phyloP scores from a whole-genome alignment of 2,797 vertebrate species.

The Muscicapa comitata region DNA sequence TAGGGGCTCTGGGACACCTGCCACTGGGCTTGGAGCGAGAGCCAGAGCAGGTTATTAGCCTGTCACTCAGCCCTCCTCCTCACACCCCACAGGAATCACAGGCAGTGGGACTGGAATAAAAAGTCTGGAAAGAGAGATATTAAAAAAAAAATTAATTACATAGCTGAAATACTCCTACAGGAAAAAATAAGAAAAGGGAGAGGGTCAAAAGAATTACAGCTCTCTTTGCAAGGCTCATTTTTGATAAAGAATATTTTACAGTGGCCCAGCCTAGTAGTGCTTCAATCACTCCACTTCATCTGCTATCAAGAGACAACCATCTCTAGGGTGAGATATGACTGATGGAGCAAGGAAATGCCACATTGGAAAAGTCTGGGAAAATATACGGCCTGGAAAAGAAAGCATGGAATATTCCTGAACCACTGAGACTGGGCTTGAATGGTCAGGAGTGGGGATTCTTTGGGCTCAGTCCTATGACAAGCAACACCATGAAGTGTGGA shows the following conservation, averaged over 20 bases:
- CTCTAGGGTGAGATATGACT: rapidly evolving
- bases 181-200: not conserved
- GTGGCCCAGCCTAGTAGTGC: not conserved
- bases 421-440: rapidly evolving
- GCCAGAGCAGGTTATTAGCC: slow-evolving; percentile 70
- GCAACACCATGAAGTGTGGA: rapidly evolving
- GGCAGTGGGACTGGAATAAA: not conserved
- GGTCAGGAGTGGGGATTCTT: not conserved
- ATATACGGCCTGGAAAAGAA: rapidly evolving
- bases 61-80: slow-evolving; percentile 66
- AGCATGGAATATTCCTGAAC: not conserved
- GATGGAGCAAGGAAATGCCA: not conserved
- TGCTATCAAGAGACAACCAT: not conserved
- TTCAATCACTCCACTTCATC: not conserved
- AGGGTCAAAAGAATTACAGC: not conserved
- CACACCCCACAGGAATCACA: not conserved
- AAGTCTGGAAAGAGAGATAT: slow-evolving; percentile 26
- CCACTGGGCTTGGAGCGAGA: slow-evolving; percentile 47
- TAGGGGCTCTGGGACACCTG: slow-evolving; percentile 66
- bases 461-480: not conserved
- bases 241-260: not conserved
- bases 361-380: not conserved
- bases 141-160: not conserved
- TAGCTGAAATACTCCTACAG: not conserved
- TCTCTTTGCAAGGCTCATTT: not conserved